These are phyloP conservation scores for Stylophora pistillata DNA, from an alignment of 64 coral and sea anemone species.

Conservation along the genomic window DNA sequence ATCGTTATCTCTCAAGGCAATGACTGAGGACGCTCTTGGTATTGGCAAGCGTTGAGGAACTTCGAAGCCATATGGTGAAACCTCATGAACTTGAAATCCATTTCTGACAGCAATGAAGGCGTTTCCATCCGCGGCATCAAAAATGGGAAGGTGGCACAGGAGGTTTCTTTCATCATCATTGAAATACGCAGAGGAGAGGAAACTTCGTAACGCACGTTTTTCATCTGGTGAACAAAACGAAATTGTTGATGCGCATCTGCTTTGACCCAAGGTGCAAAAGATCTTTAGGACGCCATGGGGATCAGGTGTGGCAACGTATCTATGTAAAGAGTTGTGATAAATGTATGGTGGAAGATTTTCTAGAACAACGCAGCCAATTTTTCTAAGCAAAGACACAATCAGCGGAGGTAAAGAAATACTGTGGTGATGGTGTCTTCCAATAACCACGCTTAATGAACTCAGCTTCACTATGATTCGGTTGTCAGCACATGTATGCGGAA, in stretches of 20 bases:
- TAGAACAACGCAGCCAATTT: conserved; percentile 56
- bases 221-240: conserved; percentile 33
- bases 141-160: conserved; percentile 24
- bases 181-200: conserved; percentile 25
- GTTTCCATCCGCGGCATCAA: conserved; percentile 33
- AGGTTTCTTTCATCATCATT: conserved; percentile 13
- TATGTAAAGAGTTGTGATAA: conserved; percentile 37
- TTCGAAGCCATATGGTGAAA: conserved; percentile 45
- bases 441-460: conserved; percentile 47
- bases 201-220: conserved; percentile 53
- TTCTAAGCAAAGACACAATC: conserved; percentile 46
- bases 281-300: conserved; percentile 65
- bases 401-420: not conserved
- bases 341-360: conserved; percentile 50
- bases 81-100: conserved; percentile 3
- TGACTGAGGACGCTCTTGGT: conserved; percentile 29
- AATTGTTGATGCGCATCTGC: conserved; percentile 4
- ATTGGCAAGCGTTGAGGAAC: conserved; percentile 40
- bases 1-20: conserved; percentile 22
- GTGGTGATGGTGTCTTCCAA: conserved; percentile 12
- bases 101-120: conserved; percentile 19
- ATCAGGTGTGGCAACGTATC: conserved; percentile 60
- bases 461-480: conserved; percentile 45
- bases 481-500: conserved; percentile 3
- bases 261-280: conserved; percentile 26